Conservation (phyloP, 2,888 invertebrate genomes). For the Oscheius myriophilus region DNA sequence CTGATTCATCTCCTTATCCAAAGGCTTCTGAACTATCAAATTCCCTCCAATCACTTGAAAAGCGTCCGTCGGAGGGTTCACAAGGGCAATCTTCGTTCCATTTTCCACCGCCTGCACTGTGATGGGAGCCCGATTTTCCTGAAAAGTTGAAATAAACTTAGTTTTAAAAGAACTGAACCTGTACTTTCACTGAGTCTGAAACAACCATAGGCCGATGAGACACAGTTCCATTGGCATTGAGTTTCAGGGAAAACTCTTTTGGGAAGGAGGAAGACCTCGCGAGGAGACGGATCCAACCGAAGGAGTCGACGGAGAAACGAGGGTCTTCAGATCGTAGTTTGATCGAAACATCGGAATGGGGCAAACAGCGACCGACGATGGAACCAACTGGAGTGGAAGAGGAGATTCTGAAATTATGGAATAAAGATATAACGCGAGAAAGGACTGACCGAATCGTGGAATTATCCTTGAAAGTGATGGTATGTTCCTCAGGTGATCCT, state of each 20-base stretch:
- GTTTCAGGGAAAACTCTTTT: constrained; percentile 2
- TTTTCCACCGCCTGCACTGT: background rate
- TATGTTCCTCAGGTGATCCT: background rate
- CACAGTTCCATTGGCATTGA: background rate
- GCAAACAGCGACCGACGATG: constrained; percentile 9
- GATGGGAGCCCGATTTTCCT: constrained; percentile 16
- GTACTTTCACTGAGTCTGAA: constrained; percentile 1
- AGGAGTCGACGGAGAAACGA: constrained; percentile 16
- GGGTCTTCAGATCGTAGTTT: constrained; percentile 6
- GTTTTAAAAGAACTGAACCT: too few relatives aligned
- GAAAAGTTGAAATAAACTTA: too few relatives aligned
- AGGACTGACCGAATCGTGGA: constrained; percentile 17
- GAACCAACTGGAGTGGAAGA: constrained; percentile 12
- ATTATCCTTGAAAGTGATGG: constrained; percentile 12
- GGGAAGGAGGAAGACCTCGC: background rate
- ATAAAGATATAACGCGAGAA: background rate
- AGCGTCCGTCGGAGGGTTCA: constrained; percentile 8
- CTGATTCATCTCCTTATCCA: constrained; percentile 5
- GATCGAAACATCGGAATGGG: background rate
- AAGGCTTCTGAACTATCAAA: constrained; percentile 3
- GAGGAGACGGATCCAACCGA: constrained; percentile 7
- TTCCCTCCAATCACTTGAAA: background rate
- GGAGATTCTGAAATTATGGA: constrained; percentile 18
- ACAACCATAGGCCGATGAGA: background rate
- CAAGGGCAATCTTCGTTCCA: background rate